Percentiles rank a stretch among this genome's conserved stretches.
phyloP scores from a whole-genome alignment of 2,797 vertebrate genomes.

The Saguinus oedipus region DNA sequence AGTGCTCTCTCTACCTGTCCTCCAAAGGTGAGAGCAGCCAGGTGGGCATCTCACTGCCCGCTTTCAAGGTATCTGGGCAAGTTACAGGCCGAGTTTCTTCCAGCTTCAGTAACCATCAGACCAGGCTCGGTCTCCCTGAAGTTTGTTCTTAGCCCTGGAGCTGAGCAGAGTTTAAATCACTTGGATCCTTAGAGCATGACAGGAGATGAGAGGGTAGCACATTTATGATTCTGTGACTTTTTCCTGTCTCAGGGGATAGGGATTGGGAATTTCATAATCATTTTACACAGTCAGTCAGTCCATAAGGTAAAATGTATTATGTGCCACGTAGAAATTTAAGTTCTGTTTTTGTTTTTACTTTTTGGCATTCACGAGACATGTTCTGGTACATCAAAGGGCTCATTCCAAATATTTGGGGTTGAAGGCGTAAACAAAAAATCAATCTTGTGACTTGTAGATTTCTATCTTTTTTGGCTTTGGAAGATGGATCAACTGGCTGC shows the following conservation, averaged over 20 bases:
- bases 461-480: slow-evolving; percentile 42
- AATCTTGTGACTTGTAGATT: slow-evolving; percentile 34
- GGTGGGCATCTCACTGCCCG: fast-evolving
- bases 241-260: neutral
- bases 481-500: neutral
- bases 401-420: slow-evolving; percentile 58
- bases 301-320: neutral
- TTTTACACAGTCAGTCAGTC: neutral
- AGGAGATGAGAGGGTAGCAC: neutral
- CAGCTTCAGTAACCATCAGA: neutral
- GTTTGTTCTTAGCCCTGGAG: neutral
- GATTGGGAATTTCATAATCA: neutral
- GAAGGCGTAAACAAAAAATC: slow-evolving; percentile 43
- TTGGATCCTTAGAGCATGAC: neutral
- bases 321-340: slow-evolving; percentile 35
- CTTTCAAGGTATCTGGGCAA: neutral
- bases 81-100: neutral
- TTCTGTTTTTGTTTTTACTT: neutral
- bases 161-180: neutral
- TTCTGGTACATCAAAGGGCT: slow-evolving; percentile 54
- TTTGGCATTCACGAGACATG: slow-evolving; percentile 33
- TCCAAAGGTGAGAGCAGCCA: neutral
- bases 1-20: neutral
- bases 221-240: neutral
- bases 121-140: neutral